phyloP scores from a whole-genome alignment of 2,113 vertebrate species.

The Tragelaphus imberbis region DNA sequence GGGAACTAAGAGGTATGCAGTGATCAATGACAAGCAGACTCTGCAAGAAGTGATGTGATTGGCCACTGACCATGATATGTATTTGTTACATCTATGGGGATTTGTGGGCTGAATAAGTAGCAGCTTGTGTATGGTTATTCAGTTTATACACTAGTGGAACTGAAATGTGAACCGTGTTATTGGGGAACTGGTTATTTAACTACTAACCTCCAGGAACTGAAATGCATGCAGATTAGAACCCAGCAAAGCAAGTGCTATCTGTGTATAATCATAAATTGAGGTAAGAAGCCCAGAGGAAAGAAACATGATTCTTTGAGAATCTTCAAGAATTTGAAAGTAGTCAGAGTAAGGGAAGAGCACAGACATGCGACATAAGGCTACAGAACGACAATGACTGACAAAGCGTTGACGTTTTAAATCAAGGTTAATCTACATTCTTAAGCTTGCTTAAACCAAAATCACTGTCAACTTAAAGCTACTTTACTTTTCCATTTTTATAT shows the following conservation, averaged over 20 bases:
- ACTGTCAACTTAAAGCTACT: not conserved
- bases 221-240: not conserved
- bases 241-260: not conserved
- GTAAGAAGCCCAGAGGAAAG: not conserved
- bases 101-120: not conserved
- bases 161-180: not conserved
- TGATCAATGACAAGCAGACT: not conserved
- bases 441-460: not conserved
- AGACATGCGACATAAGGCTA: not conserved
- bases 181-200: not conserved
- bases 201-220: not conserved
- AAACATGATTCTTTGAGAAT: not conserved
- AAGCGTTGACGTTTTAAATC: not conserved
- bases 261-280: not conserved
- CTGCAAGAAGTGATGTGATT: not conserved
- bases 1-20: not conserved
- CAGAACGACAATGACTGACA: not conserved
- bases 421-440: not conserved
- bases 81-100: not conserved
- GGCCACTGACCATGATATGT: not conserved
- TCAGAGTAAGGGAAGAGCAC: not conserved
- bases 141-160: not conserved
- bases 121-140: not conserved
- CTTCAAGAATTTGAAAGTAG: not conserved
- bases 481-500: not conserved